Evolutionary conservation across 2,888 invertebrate genomes (phyloP), one percentile per base, ranked within the genome.

Genomic region (Salticus scenicus): DNA sequence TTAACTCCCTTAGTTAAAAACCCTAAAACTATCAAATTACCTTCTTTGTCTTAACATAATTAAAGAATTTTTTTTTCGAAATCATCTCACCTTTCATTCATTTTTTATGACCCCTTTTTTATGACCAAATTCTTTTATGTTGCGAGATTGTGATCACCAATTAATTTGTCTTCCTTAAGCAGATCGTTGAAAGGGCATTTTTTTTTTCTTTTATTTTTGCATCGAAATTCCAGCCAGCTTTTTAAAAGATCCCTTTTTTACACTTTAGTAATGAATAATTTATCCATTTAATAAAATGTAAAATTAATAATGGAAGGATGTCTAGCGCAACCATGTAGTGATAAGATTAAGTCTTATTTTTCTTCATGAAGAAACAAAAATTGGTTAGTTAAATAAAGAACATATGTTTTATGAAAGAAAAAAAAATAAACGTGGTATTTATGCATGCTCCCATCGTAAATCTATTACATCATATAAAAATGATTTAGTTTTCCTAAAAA

Each of bases 91-190:
- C 42, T 47, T 47, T 47, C 42, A 5, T 24, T 57, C 57, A 57
- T 57, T 57, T 57, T 57, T 57, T 24, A 47, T n/a, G 20, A 7
- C 57, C 12, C 24, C 24, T 57, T 20, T 57, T 57, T 24, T 24
- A 24, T 24, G 20, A 2, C 47, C n/a, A 17, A 47, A 47, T 17
- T 47, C 24, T 57, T 24, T 57, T 57, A 37, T 17, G 17, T 17
- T 57, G 24, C 20, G 1, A 57, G 57, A 57, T 24, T 57, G 24
- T 57, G 57, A 57, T 57, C 57, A 24, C 57, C 57, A 57, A 57
- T 57, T 57, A 57, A 57, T 57, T 57, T 57, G 57, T 57, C 57
- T 57, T 57, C 57, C 24, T 57, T 57, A 24, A 17, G 17, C 12
- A 24, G 57, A 24, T 57, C 20, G 57, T 24, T 57, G 24, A 57